These are phyloP conservation scores for Limosa lapponica DNA, from an alignment of 2,797 vertebrate genomes.

Conservation along the genomic window DNA sequence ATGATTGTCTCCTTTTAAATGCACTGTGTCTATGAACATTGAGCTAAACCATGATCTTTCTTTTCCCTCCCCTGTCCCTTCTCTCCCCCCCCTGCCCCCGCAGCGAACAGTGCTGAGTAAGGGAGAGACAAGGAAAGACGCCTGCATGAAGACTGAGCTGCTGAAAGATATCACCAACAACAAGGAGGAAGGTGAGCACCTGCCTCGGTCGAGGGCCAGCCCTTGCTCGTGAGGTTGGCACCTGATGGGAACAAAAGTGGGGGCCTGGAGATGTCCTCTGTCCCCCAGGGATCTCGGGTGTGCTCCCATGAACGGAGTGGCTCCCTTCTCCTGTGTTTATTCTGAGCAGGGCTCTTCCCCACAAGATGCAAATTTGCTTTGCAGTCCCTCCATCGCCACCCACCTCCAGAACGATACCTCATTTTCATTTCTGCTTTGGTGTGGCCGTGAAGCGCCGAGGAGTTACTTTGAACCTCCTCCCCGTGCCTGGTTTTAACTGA, in stretches of 20 bases:
- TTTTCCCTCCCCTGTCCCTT: not conserved
- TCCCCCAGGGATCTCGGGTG: not conserved
- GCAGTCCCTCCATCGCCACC: not conserved
- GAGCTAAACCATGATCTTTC: not conserved
- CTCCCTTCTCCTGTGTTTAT: not conserved
- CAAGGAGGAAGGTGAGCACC: conserved; percentile 83
- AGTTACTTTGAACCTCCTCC: conserved; percentile 37
- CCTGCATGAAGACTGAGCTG: conserved; percentile 85
- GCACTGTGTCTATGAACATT: not conserved
- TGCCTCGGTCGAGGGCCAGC: not conserved
- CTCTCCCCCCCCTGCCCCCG: not conserved
- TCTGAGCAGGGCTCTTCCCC: not conserved
- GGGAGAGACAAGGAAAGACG: conserved; percentile 83
- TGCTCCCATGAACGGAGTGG: not conserved
- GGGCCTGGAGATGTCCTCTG: not conserved
- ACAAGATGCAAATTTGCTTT: not conserved
- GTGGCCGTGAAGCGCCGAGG: not conserved
- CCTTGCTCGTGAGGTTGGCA: not conserved
- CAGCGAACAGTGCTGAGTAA: conserved; percentile 87
- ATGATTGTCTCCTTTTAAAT: not conserved
- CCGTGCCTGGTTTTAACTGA: not conserved
- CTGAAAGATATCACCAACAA: conserved; percentile 81
- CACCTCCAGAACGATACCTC: not conserved
- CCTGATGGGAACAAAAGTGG: not conserved
- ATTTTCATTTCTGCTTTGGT: conserved; percentile 38